Evolutionary conservation across 2,113 vertebrate species (phyloP).

Genomic region (Podocnemis expansa): DNA sequence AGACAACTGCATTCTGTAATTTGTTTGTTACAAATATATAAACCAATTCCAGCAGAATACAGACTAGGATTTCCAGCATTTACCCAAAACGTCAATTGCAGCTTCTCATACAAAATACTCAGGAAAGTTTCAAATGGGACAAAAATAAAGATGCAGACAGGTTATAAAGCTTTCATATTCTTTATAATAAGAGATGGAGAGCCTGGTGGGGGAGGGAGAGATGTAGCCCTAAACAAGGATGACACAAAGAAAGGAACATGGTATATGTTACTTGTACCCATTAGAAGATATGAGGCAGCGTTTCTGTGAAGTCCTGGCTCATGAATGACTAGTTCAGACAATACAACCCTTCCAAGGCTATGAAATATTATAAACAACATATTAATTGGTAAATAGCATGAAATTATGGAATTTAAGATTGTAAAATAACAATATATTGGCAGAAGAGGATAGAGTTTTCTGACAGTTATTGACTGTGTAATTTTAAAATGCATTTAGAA

Average conservation of each 20-base stretch:
- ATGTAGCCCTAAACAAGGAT: background rate
- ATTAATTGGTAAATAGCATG: background rate
- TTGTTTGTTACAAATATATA: background rate
- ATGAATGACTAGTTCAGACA: background rate
- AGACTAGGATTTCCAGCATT: background rate
- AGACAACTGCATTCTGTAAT: background rate
- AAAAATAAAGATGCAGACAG: background rate
- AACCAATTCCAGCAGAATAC: background rate
- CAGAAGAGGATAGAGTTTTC: background rate
- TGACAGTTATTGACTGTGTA: background rate
- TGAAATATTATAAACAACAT: background rate
- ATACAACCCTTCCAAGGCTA: background rate
- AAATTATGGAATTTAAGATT: background rate
- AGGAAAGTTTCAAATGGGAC: background rate
- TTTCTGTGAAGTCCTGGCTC: background rate
- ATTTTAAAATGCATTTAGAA: background rate
- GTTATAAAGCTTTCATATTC: no score
- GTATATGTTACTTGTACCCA: accelerated
- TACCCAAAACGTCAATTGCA: background rate
- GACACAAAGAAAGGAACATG: background rate
- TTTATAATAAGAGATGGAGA: no score
- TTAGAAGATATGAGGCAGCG: background rate
- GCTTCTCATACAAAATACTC: background rate
- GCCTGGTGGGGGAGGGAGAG: background rate
- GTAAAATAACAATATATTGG: background rate